Evolutionary conservation across 2,113 vertebrate genomes (phyloP), one percentile per base, ranked within the genome.

Genomic region (Tylochromis polylepis): DNA sequence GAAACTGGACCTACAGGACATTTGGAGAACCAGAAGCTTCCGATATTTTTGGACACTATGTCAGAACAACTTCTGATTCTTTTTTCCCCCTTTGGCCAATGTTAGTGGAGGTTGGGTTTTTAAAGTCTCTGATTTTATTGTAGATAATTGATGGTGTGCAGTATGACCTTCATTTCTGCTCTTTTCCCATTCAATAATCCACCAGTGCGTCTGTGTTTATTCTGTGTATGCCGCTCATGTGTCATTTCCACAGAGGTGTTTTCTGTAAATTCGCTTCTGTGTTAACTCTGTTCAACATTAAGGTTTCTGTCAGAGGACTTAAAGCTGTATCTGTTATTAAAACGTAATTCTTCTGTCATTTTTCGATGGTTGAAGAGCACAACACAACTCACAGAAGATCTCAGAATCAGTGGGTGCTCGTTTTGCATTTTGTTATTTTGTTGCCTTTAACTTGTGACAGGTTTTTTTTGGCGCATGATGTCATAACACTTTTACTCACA

Each of bases 401-500:
- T 16, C 38, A 72, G 22, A 27, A 16, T 46, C 65, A 72, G 5
- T 0, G 0, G 22, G 46, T 72, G 38, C 65, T 4, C 0, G 6
- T 70, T 70, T 70, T 70, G 62, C n/a, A 24, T 41, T 70, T 70
- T 15, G n/a, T 24, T 0, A 15, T n/a, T 70, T 70, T 24, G 62
- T 43, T 70, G n/a, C 62, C 36, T 70, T 43, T 24, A 70, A 24
- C 65, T 43, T 1, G n/a, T 43, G 12, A 24, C 2, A 2, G 1
- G 43, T 70, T 70, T 24, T 7, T 67, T 24, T 24, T 24, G n/a
- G 0, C 0, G 0, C 12, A 67, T 14, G 34, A 67, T 41, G n/a
- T 2, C n/a, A 41, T 15, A 24, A 67, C 12, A 0, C 11, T 41
- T 67, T 24, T 67, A 24, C 62, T 43, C 22, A 15, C 0, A 22